Evolutionary conservation across 2,888 invertebrate species (phyloP).

Genomic region (Drosophila quinaria): DNA sequence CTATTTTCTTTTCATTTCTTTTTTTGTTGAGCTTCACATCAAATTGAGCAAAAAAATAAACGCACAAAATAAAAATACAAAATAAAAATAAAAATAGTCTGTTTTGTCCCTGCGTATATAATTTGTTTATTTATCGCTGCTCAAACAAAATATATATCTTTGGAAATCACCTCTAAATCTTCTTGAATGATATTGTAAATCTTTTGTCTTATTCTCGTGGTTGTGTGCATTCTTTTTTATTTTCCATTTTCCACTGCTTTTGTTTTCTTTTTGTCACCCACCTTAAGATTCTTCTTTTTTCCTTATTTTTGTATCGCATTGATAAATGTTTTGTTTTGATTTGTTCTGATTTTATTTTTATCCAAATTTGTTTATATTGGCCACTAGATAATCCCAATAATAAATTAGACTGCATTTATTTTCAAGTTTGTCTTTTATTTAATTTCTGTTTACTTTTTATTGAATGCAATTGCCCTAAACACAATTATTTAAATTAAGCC

Average conservation of each 20-base stretch:
- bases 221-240: conserved; percentile 53
- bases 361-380: conserved; percentile 43
- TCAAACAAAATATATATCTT: conserved; percentile 83
- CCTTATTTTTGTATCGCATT: conserved; percentile 51
- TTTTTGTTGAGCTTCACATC: conserved; percentile 34
- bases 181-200: conserved; percentile 82
- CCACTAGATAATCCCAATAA: conserved; percentile 53
- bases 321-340: conserved; percentile 84
- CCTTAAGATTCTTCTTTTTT: conserved; percentile 25
- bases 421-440: conserved; percentile 3
- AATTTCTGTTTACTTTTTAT: not conserved
- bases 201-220: conserved; percentile 76
- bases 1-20: conserved; percentile 19
- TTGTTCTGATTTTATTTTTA: conserved; percentile 71
- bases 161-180: conserved; percentile 82
- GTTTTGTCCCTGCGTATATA: conserved; percentile 37
- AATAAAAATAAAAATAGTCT: conserved; percentile 60
- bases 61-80: conserved; percentile 4
- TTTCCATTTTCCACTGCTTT: conserved; percentile 31
- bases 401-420: conserved; percentile 41
- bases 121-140: conserved; percentile 83
- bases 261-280: conserved; percentile 39
- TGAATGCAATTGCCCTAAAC: not conserved
- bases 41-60: conserved; percentile 61
- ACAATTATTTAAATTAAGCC: no score